Base-by-base conservation (phyloP, 2,888 invertebrate genomes). In the Cinara cedri region DNA sequence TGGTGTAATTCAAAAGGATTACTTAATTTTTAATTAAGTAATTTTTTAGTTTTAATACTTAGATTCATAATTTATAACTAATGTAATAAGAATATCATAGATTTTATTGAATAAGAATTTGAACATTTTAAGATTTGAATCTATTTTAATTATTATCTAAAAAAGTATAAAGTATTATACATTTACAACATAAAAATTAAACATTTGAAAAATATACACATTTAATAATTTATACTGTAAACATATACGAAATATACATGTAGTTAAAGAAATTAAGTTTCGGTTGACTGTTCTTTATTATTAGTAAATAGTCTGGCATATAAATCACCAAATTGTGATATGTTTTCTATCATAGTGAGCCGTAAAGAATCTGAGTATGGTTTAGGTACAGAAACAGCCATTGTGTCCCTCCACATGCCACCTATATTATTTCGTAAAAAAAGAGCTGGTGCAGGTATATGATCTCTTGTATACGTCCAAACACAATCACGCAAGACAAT, bases 391-490 rank as follows among this genome's bases (percentile, higher is more conserved):
- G 90, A 89, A 70, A 91, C 90, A 3, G 90, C 88, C 1, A 90
- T 89, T 0, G 92, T 90, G 84, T 94, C 94, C 8, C 95, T 89
- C 93, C 94, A 94, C 83, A 85, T 85, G 14, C 82, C 82, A 11
- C 85, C 85, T 10, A 83, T 82, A 8, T 88, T 86, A 84, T 93
- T 92, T 72, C 90, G 89, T 1, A 88, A 87, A 83, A 94, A 95
- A 13, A 94, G 86, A 0, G 93, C 92, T 0, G 95, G 95, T 0
- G 95, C 93, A 0, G 95, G 95, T 26, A 95, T 93, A 85, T 95
- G 91, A 84, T 95, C 95, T 82, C 94, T 90, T 86, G 96, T 91
- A 85, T 95, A 96, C 84, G 91, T 92, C 95, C 96, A 96, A 80
- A 96, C 89, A 84, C 94, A 94, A 84, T 96, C 95, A 71, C 93